Base-by-base conservation (phyloP, 2,888 invertebrate genomes). In the Cataglyphis rosenhaueri region DNA sequence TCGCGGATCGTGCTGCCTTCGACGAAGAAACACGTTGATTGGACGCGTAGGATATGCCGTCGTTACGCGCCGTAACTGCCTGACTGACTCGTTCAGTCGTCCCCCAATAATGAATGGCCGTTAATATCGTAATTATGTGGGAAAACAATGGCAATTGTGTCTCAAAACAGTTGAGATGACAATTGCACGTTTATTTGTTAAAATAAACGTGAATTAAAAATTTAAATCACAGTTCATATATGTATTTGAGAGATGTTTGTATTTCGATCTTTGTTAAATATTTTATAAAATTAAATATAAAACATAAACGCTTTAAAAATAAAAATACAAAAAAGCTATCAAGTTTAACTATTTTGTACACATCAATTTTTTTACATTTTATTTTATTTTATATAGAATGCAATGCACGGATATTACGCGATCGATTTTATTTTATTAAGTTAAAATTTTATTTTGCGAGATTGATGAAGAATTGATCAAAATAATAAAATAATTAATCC, bases 1-100 rank as follows among this genome's bases (percentile, higher is more conserved):
- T 75, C 59, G 82, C 86, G 89, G 88, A 85, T 90, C 88, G 90
- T 87, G 92, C 92, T 76, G 92, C 91, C 92, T 92, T 88, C 90
- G 91, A 85, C 90, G 88, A 91, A 93, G 92, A 92, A 92, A 92
- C 92, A 91, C 92, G 91, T 91, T 92, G 93, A 93, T 93, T 92
- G 93, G 92, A 93, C 92, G 92, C 93, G 91, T 91, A 92, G 91
- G 89, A 90, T 90, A 90, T 87, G 90, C 91, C 91, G 87, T 90
- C 90, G 88, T 91, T 90, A 90, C 88, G 88, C 90, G 89, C 90
- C 84, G 86, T 82, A 81, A 75, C 74, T 84, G 38, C 68, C 71
- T 52, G 73, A 66, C 57, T 85, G 78, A 81, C 83, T 68, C 62
- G 41, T 64, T 32, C 61, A 76, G 32, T 65, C 41, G 35, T 15